Base-by-base conservation (phyloP, 1,140 invertebrate genomes). In the Tribolium madens region DNA sequence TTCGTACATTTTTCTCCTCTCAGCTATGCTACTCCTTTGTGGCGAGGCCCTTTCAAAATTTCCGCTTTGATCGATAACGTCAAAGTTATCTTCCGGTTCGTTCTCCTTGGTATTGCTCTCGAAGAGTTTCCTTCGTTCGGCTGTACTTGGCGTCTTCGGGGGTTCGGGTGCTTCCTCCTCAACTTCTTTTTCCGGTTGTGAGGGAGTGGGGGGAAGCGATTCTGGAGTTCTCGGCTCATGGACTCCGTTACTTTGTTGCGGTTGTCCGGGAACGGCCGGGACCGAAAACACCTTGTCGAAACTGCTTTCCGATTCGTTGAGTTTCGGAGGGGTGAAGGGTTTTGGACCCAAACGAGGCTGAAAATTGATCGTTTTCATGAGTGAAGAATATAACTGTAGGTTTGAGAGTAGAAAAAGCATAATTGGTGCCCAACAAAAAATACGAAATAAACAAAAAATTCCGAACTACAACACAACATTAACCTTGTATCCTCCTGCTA, bases 221-320 rank as follows among this genome's bases (percentile, higher is more conserved):
- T 64, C 57, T 89, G 7, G 90, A 91, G 73, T 92, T 92, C 36
- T 64, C 0, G 47, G 47, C 21, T 77, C 72, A 26, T 79, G 76
- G 3, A 76, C 60, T 26, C 78, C 78, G 18, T 80, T 80, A 2
- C 46, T 86, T 50, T 68, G 70, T 13, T 36, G 42, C 15, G 46
- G 33, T 46, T 77, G 88, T 13, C 91, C 91, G 0, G 93, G 93
- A 0, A 91, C 93, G 9, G 90, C 84, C 0, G 93, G 93, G 2
- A 94, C 93, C 0, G 91, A 92, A 83, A 94, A 94, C 2, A 94
- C 92, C 83, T 93, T 93, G 82, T 94, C 92, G 78, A 95, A 94
- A 0, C 81, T 26, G 3, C 21, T 82, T 68, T 94, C 93, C 76
- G 93, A 91, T 73, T 92, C 91, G 79, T 87, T 91, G 12, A 90